Evolutionary conservation across 2,888 invertebrate species (phyloP), one percentile per base, ranked within the genome.

Genomic region (Athrips mouffetella): DNA sequence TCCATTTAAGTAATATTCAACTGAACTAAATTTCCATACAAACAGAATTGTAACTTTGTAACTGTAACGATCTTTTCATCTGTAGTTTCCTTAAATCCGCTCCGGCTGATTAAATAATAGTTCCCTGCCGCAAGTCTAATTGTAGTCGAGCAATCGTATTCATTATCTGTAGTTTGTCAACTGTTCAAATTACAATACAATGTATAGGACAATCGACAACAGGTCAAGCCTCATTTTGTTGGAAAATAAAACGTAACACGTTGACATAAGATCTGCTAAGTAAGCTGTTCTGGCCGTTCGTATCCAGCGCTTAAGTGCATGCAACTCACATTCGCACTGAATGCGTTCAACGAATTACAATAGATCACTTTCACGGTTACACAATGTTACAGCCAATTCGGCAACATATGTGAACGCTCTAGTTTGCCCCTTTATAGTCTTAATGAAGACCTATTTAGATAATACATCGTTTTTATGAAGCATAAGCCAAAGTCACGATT

Each of bases 281-380:
- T 13, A 13, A 31, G 15, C 11, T 15, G 15, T 31, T 31, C 13
- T 31, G n/a, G 13, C 15, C 31, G 31, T 2, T n/a, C 11, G 13
- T 5, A 31, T n/a, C n/a, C 6, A 31, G 31, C 5, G 4, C 3
- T 11, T 7, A 52, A 57, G 58, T 57, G 59, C 59, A 81, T 81
- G 74, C 82, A 55, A 49, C 57, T 55, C 75, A 70, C 80, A 78
- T 63, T 60, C 60, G 48, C 60, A 57, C 60, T 55, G 61, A 69
- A 67, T 73, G 76, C 67, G 65, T 74, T 71, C 67, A 75, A 78
- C 77, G 82, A 80, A 85, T 85, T 74, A 80, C 75, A 83, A 84
- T 76, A 68, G 61, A 64, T 51, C 64, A 78, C 85, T 86, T 86
- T 86, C 85, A 70, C 83, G 67, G 60, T 85, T 83, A 78, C 64